Conservation (phyloP, 2,888 invertebrate species). For the Tinea semifulvella region DNA sequence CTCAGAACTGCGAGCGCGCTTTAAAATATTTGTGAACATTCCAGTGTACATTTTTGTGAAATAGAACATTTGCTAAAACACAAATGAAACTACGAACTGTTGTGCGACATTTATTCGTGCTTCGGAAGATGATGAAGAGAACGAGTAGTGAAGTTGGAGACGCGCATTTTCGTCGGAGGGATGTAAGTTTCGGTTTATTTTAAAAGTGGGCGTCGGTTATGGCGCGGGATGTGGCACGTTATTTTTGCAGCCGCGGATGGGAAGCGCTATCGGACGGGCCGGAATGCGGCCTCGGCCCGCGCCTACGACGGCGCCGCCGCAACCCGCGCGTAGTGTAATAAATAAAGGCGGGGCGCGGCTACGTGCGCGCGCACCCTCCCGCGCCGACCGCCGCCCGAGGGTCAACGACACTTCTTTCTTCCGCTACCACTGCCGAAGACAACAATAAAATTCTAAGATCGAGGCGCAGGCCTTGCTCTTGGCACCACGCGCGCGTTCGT, state of each 20-base stretch:
- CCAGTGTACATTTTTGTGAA: conserved; percentile 11
- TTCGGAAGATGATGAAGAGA: not conserved
- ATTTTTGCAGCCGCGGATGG: conserved; percentile 43
- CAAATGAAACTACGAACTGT: not conserved
- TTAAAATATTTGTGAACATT: conserved; percentile 41
- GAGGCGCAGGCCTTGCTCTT: conserved; percentile 31
- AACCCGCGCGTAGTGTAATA: conserved; percentile 62
- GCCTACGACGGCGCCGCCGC: conserved; percentile 38
- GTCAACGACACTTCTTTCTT: conserved; percentile 52
- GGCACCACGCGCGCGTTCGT: conserved; percentile 17
- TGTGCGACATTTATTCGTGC: not conserved
- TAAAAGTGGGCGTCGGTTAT: conserved; percentile 37
- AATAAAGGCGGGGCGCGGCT: conserved; percentile 66
- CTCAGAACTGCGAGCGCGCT: conserved; percentile 39
- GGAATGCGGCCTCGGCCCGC: conserved; percentile 59
- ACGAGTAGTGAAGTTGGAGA: conserved; percentile 28
- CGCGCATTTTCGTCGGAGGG: conserved; percentile 44
- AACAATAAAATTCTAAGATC: conserved; percentile 47
- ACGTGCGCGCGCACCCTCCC: conserved; percentile 65
- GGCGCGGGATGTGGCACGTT: conserved; percentile 39
- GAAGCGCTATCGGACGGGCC: conserved; percentile 40
- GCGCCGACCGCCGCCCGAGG: conserved; percentile 42
- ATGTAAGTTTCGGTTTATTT: conserved; percentile 59
- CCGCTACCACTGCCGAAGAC: conserved; percentile 36
- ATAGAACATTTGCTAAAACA: not conserved